phyloP scores from a whole-genome alignment of 2,113 vertebrate genomes.

The Phrynosoma blainvillii region DNA sequence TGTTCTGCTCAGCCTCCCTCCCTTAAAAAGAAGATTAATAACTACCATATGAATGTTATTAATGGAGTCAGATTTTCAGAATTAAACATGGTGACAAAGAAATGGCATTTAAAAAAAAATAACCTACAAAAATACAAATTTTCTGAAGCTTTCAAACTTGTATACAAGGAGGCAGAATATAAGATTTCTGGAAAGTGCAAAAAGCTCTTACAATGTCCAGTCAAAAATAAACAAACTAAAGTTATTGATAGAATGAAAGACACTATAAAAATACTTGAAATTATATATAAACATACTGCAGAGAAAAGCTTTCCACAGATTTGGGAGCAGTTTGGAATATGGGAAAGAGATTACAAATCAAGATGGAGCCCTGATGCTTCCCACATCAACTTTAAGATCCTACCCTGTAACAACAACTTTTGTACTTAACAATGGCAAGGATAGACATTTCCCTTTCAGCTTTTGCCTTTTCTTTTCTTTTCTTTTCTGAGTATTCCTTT shows the following conservation, averaged over 20 bases:
- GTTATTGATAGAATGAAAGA: too few relatives aligned
- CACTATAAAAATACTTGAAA: too few relatives aligned
- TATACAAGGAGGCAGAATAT: too few relatives aligned
- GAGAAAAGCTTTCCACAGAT: too few relatives aligned
- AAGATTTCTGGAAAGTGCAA: too few relatives aligned
- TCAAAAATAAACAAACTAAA: too few relatives aligned
- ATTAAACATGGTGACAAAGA: conserved; percentile 4
- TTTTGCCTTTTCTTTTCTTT: too few relatives aligned
- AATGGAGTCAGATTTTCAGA: not conserved
- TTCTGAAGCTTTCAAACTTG: not conserved
- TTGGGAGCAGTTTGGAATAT: too few relatives aligned
- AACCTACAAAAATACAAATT: not conserved
- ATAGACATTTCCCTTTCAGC: not conserved
- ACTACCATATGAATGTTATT: not conserved
- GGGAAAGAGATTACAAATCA: too few relatives aligned
- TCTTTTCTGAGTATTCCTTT: too few relatives aligned
- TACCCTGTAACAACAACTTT: not conserved
- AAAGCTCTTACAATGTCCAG: not conserved
- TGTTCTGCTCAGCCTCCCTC: not conserved
- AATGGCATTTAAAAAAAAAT: too few relatives aligned
- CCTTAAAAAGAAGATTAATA: not conserved
- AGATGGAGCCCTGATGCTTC: not conserved
- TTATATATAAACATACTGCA: too few relatives aligned
- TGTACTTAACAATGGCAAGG: not conserved
- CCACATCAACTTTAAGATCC: not conserved